These are phyloP conservation scores for Leuciscus idus DNA, from an alignment of 2,113 vertebrate species.

Conservation along the genomic window DNA sequence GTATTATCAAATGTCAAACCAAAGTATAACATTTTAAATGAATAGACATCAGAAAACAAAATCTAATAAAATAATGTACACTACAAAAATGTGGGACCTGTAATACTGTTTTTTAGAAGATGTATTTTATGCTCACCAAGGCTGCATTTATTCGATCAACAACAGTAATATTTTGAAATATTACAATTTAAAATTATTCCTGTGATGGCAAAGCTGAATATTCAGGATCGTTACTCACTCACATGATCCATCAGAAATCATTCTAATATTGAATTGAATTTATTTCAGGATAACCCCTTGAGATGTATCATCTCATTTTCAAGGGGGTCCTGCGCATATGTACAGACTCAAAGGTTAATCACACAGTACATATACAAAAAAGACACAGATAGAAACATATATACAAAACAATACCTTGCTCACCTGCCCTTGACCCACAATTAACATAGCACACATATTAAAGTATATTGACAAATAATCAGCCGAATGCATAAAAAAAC, in stretches of 20 bases:
- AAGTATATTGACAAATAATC: too few relatives aligned
- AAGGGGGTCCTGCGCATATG: too few relatives aligned
- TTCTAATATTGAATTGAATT: not conserved
- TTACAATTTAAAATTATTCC: not conserved
- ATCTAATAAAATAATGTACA: not conserved
- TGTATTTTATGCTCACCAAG: not conserved
- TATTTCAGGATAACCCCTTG: too few relatives aligned
- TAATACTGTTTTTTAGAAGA: not conserved
- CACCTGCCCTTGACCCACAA: too few relatives aligned
- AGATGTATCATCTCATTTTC: too few relatives aligned
- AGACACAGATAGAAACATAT: too few relatives aligned
- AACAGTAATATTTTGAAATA: not conserved
- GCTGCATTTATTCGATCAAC: not conserved
- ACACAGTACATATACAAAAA: too few relatives aligned
- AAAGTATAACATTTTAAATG: not conserved
- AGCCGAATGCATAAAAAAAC: too few relatives aligned
- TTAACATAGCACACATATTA: too few relatives aligned
- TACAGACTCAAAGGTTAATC: too few relatives aligned
- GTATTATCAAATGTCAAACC: not conserved
- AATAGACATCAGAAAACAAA: not conserved
- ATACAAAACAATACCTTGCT: too few relatives aligned
- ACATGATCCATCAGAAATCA: not conserved
- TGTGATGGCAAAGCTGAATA: not conserved
- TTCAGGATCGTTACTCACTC: not conserved
- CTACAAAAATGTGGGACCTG: not conserved